phyloP scores from a whole-genome alignment of 2,797 vertebrate genomes.

The Melanotaenia parkinsoni region DNA sequence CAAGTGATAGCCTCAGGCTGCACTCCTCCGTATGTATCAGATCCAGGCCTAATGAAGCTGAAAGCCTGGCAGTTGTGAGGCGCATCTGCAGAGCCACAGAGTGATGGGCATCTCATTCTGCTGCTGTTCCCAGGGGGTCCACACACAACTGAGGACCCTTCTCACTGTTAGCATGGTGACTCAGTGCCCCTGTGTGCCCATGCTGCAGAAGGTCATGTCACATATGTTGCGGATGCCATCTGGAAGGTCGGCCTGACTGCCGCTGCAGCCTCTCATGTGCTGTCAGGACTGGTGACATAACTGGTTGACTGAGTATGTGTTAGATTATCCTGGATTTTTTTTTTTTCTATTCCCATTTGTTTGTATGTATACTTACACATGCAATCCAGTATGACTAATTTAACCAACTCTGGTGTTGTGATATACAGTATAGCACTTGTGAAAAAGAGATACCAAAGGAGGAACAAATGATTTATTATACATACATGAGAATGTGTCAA shows the following conservation, averaged over 20 bases:
- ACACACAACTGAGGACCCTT: slow-evolving; percentile 84
- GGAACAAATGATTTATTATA: too few species aligned
- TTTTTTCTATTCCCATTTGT: too few species aligned
- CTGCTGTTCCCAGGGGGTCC: slow-evolving; percentile 72
- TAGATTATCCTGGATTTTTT: not conserved
- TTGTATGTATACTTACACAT: not conserved
- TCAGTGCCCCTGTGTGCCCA: slow-evolving; percentile 63
- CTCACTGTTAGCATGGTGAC: slow-evolving; percentile 74
- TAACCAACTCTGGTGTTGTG: not conserved
- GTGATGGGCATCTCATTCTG: slow-evolving; percentile 92
- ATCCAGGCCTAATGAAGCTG: slow-evolving; percentile 90
- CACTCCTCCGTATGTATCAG: slow-evolving; percentile 83
- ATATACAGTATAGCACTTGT: too few species aligned
- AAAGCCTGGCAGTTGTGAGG: slow-evolving; percentile 88
- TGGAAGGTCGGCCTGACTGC: slow-evolving; percentile 70
- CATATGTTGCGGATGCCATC: slow-evolving; percentile 78
- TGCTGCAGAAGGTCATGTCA: slow-evolving; percentile 82
- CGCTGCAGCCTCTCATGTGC: slow-evolving; percentile 35
- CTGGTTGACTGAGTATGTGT: slow-evolving; percentile 1
- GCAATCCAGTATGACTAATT: not conserved
- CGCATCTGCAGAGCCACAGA: slow-evolving; percentile 90
- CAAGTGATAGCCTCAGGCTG: slow-evolving; percentile 80
- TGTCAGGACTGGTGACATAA: slow-evolving; percentile 51
- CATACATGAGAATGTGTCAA: too few species aligned
- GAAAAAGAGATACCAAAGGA: too few species aligned